Percentiles rank a stretch among this genome's conserved stretches.
These are phyloP conservation scores for Drosophila heteroneura DNA, from an alignment of 2,888 invertebrate genomes.

Conservation along the genomic window DNA sequence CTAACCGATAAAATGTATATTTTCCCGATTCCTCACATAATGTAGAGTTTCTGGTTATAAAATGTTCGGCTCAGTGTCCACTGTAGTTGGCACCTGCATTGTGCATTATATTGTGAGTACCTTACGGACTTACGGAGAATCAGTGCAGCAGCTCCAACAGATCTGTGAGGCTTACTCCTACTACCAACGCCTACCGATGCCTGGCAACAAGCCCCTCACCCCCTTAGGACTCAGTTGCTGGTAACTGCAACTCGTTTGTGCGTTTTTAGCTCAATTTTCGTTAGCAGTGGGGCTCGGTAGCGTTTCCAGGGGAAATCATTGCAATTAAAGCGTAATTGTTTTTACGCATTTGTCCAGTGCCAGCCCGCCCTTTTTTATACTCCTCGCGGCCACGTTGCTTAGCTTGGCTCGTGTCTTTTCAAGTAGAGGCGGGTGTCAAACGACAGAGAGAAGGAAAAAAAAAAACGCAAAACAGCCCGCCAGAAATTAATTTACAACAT, in stretches of 20 bases:
- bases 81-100: slow-evolving; percentile 50
- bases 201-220: not conserved
- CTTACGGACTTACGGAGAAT: slow-evolving; percentile 2
- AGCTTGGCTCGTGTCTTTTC: slow-evolving; percentile 73
- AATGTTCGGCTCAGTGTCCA: slow-evolving; percentile 11
- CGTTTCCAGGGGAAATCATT: slow-evolving; percentile 81
- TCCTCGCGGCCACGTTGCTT: slow-evolving; percentile 36
- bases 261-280: slow-evolving; percentile 60
- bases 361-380: not conserved
- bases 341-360: slow-evolving; percentile 76
- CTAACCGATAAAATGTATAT: too few species aligned
- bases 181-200: not conserved
- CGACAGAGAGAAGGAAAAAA: slow-evolving; percentile 3
- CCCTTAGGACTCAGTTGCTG: not conserved
- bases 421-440: slow-evolving; percentile 37
- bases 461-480: slow-evolving; percentile 22
- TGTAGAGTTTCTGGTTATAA: not conserved
- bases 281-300: slow-evolving; percentile 35
- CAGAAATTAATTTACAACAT: slow-evolving; percentile 77
- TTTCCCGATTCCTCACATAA: not conserved
- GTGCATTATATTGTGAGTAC: slow-evolving; percentile 28
- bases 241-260: slow-evolving; percentile 37
- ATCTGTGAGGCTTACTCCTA: slow-evolving; percentile 1
- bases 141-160: slow-evolving; percentile 8
- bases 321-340: slow-evolving; percentile 85